Evolutionary conservation across 2,113 vertebrate genomes (phyloP).

Genomic region (Paradisaea rubra): DNA sequence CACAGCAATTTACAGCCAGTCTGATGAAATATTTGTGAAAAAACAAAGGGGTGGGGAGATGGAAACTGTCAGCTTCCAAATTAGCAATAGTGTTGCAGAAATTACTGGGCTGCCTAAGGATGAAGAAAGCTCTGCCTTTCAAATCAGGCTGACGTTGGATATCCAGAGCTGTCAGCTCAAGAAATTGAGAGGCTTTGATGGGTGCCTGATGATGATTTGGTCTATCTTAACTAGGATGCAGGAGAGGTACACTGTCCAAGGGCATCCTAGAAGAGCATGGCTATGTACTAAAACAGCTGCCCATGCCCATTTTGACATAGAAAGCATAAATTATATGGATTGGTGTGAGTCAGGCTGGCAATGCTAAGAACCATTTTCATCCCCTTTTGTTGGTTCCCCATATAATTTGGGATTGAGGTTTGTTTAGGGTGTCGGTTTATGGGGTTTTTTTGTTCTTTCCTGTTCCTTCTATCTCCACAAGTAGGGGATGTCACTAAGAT

Average conservation of each 20-base stretch:
- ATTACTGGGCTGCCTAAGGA: neutral
- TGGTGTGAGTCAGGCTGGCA: neutral
- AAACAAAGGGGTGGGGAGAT: neutral
- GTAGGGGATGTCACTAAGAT: neutral
- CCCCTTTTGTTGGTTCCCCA: neutral
- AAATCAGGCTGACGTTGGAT: neutral
- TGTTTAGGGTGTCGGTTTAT: neutral
- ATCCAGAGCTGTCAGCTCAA: neutral
- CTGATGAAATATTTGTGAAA: constrained; percentile 12
- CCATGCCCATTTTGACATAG: neutral
- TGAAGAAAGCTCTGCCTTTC: constrained; percentile 1
- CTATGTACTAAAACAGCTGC: neutral
- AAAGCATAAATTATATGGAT: neutral
- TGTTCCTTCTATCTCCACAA: neutral
- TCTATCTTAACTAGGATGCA: neutral
- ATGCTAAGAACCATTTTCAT: neutral
- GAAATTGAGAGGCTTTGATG: neutral
- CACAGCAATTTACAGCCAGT: neutral
- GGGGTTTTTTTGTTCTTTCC: neutral
- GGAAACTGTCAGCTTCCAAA: constrained; percentile 9
- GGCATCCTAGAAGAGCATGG: neutral
- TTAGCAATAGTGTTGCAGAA: neutral
- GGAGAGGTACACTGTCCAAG: neutral
- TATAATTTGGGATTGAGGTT: neutral
- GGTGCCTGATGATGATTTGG: neutral